Percentiles rank a stretch among this genome's conserved stretches.
Conservation (phyloP, 2,797 vertebrate genomes). For the Lutjanus campechanus region DNA sequence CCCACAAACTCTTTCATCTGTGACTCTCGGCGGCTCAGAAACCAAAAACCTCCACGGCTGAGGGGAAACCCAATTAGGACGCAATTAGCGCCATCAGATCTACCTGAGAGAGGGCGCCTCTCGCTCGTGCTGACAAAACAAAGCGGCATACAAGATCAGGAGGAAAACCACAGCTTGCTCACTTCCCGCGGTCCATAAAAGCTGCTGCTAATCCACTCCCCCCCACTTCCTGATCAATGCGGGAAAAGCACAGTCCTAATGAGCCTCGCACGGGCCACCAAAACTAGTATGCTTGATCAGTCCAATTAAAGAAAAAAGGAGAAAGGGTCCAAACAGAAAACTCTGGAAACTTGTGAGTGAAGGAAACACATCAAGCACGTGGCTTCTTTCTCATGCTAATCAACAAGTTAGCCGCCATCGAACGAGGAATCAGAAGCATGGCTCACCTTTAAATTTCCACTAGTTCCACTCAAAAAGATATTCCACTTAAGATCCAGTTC, state of each 20-base stretch:
- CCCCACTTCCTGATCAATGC: slow-evolving; percentile 41
- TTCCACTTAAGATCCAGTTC: slow-evolving; percentile 33
- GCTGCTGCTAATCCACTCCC: slow-evolving; percentile 37
- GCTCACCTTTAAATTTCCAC: slow-evolving; percentile 68
- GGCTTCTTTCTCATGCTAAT: slow-evolving; percentile 19
- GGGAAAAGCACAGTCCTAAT: slow-evolving; percentile 33
- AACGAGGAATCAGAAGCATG: slow-evolving; percentile 2
- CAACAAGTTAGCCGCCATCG: slow-evolving; percentile 65
- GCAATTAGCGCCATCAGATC: slow-evolving; percentile 67
- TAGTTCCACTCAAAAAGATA: slow-evolving; percentile 27
- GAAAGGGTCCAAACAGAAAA: background rate
- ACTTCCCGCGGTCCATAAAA: slow-evolving; percentile 40
- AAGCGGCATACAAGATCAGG: slow-evolving; percentile 51
- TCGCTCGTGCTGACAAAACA: slow-evolving; percentile 43
- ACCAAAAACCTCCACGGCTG: slow-evolving; percentile 37
- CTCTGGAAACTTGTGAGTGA: slow-evolving; percentile 33
- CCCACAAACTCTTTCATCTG: slow-evolving; percentile 51
- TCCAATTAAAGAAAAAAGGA: slow-evolving; percentile 12
- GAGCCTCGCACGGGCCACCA: background rate
- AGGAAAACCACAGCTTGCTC: background rate
- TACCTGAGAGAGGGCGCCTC: slow-evolving; percentile 55
- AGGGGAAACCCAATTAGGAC: slow-evolving; percentile 59
- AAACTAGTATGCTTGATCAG: background rate
- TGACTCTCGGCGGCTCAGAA: slow-evolving; percentile 45
- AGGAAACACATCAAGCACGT: background rate